These are phyloP conservation scores for Toxotes chatareus DNA, from an alignment of 2,113 vertebrate genomes.

Conservation along the genomic window DNA sequence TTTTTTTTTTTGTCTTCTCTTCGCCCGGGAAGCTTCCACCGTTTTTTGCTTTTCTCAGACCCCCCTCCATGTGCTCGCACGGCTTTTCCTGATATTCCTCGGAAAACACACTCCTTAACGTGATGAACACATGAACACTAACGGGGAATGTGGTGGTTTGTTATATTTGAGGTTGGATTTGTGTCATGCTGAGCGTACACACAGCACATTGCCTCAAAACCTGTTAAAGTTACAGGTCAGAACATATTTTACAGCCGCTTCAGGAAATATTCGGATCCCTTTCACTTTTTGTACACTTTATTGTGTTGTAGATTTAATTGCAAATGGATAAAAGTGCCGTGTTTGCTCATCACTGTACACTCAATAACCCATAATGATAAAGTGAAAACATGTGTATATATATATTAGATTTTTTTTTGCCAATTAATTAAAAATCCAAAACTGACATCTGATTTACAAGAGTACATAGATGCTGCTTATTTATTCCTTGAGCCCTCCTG, in stretches of 20 bases:
- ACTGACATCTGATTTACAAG: background rate
- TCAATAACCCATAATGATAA: background rate
- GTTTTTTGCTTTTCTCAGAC: slow-evolving; percentile 20
- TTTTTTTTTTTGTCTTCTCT: background rate
- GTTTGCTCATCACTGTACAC: background rate
- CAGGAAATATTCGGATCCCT: background rate
- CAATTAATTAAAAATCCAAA: background rate
- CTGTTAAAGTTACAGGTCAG: slow-evolving; percentile 24
- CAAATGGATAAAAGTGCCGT: background rate
- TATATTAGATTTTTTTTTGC: background rate
- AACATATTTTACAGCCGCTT: background rate
- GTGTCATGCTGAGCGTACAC: background rate
- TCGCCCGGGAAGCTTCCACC: background rate
- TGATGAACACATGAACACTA: background rate
- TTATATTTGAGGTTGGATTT: background rate
- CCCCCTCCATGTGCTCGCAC: slow-evolving; percentile 44
- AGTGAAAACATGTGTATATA: background rate
- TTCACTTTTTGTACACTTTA: background rate
- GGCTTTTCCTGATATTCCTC: background rate
- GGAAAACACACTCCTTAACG: slow-evolving; percentile 3
- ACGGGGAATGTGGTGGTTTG: background rate
- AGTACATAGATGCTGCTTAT: background rate
- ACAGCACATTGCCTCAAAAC: background rate
- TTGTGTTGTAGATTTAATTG: background rate
- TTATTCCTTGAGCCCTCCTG: background rate